phyloP scores from a whole-genome alignment of 2,113 vertebrate species.

The Stigmatopora nigra region DNA sequence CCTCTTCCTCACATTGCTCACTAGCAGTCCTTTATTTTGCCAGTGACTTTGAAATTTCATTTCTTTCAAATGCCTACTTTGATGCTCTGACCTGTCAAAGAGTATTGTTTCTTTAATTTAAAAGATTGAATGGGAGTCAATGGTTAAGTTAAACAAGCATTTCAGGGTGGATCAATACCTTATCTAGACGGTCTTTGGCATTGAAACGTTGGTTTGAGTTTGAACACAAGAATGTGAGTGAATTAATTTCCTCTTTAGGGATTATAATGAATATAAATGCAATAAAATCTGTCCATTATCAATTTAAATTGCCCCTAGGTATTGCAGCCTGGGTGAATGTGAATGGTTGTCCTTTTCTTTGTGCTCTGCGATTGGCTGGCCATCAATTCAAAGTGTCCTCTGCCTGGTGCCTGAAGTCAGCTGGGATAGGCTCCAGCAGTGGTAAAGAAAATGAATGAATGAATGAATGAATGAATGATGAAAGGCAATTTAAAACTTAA shows the following conservation, averaged over 20 bases:
- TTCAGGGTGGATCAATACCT: not conserved
- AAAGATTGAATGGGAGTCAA: not conserved
- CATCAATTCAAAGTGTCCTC: too few species aligned
- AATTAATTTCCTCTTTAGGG: too few species aligned
- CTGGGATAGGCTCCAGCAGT: too few species aligned
- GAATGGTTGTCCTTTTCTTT: too few species aligned
- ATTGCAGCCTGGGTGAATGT: too few species aligned
- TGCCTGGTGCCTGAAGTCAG: too few species aligned
- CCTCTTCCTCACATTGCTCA: conserved; percentile 14
- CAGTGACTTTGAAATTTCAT: conserved; percentile 12
- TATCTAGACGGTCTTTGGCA: not conserved
- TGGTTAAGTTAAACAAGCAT: not conserved
- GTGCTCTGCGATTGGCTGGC: too few species aligned
- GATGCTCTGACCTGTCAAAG: not conserved
- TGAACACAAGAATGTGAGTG: not conserved
- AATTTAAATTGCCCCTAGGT: too few species aligned
- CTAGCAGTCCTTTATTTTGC: conserved; percentile 12
- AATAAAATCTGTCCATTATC: too few species aligned
- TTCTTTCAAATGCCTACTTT: not conserved
- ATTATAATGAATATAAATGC: too few species aligned
- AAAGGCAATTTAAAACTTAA: not conserved
- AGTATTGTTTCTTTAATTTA: not conserved
- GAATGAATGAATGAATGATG: not conserved
- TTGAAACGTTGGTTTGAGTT: not conserved
- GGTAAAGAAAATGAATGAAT: not conserved